A percentile compares a stretch with the other conserved stretches of the same genome.
Conservation (phyloP, 1,140 invertebrate species). For the Anagrus nilaparvatae region DNA sequence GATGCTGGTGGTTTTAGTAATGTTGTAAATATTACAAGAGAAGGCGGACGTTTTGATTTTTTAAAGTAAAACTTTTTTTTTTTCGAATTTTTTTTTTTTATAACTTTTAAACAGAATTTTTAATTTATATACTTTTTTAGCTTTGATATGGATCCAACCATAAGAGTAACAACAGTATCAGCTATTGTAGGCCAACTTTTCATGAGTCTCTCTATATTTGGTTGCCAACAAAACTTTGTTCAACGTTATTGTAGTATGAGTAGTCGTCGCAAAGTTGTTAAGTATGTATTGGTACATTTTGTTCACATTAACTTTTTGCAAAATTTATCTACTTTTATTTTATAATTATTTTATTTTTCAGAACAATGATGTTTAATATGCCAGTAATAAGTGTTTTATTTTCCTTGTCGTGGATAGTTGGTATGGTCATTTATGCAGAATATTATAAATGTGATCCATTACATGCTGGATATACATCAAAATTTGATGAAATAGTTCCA, state of each 20-base stretch:
- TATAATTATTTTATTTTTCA: conserved; percentile 35
- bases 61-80: conserved; percentile 59
- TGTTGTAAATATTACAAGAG: conserved; percentile 55
- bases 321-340: conserved; percentile 10
- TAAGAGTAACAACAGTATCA: conserved; percentile 69
- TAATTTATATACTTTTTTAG: conserved; percentile 37
- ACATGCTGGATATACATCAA: conserved; percentile 59
- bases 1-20: conserved; percentile 54
- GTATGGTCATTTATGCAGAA: conserved; percentile 77
- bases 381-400: conserved; percentile 70
- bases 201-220: conserved; percentile 75
- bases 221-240: conserved; percentile 79
- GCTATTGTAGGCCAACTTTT: conserved; percentile 73
- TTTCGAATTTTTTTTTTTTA: too few relatives aligned
- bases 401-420: conserved; percentile 69
- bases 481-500: conserved; percentile 72
- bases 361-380: conserved; percentile 65
- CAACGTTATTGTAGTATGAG: conserved; percentile 78
- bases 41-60: conserved; percentile 63
- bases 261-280: conserved; percentile 57
- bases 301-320: not conserved
- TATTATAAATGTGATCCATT: conserved; percentile 81
- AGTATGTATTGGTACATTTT: conserved; percentile 46
- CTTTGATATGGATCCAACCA: conserved; percentile 66
- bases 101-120: not conserved